Evolutionary conservation across 2,797 vertebrate genomes (phyloP).

Genomic region (Onychomys torridus): DNA sequence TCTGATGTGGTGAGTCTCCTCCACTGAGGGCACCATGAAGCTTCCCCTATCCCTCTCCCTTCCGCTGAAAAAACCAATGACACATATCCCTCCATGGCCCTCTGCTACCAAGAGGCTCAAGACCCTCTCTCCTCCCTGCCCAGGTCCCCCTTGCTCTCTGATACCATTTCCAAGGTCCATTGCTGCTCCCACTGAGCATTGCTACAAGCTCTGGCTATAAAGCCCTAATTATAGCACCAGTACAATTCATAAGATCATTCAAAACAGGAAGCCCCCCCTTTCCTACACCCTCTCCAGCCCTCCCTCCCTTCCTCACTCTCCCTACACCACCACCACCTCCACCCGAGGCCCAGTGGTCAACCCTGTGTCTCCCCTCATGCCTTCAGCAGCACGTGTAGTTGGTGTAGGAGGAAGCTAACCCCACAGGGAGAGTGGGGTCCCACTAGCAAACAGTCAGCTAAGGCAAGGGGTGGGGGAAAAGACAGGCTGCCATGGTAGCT

Average conservation of each 20-base stretch:
- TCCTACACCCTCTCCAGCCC: not conserved
- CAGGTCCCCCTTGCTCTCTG: not conserved
- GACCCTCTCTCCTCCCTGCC: not conserved
- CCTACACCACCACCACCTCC: not conserved
- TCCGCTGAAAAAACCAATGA: not conserved
- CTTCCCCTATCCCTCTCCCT: not conserved
- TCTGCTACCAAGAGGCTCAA: not conserved
- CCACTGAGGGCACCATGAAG: accelerated
- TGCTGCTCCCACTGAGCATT: not conserved
- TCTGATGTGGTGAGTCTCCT: not conserved
- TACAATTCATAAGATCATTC: not conserved
- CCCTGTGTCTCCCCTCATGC: not conserved
- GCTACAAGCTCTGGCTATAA: not conserved
- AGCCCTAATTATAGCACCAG: not conserved
- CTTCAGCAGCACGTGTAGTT: not conserved
- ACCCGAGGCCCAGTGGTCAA: not conserved
- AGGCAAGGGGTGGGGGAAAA: not conserved
- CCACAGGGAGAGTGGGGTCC: not conserved
- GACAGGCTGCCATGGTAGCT: not conserved
- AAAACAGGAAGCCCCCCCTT: not conserved
- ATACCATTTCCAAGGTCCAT: not conserved
- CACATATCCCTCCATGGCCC: not conserved
- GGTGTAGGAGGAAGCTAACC: not conserved
- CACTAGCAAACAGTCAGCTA: not conserved
- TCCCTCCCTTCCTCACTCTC: not conserved